A percentile compares a stretch with the other conserved stretches of the same genome.
Evolutionary conservation across 1,140 invertebrate genomes (phyloP).

Genomic region (Drosophila ohnishii): DNA sequence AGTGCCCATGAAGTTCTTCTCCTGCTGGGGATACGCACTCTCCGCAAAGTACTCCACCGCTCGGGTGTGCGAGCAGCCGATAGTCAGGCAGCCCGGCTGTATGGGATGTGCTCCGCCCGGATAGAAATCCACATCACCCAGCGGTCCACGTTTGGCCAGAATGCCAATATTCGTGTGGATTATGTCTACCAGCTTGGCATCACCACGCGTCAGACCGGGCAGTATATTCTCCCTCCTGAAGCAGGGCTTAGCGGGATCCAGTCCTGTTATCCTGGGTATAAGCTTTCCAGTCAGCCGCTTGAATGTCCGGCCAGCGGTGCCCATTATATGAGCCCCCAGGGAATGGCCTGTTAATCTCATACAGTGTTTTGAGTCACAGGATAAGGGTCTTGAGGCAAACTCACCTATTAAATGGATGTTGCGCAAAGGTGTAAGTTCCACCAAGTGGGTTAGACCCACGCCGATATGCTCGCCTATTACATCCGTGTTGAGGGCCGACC

Average conservation of each 20-base stretch:
- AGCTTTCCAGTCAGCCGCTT: conserved; percentile 65
- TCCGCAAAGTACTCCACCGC: conserved; percentile 86
- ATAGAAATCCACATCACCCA: conserved; percentile 90
- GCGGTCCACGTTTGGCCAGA: conserved; percentile 83
- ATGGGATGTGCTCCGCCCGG: conserved; percentile 83
- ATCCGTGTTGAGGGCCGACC: conserved; percentile 80
- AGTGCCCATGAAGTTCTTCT: conserved; percentile 59
- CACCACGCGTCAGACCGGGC: conserved; percentile 84
- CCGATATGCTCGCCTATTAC: conserved; percentile 70
- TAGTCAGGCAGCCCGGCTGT: conserved; percentile 84
- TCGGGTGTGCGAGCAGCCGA: conserved; percentile 87
- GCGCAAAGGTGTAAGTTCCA: conserved; percentile 56
- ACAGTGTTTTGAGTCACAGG: neutral
- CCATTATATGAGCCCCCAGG: conserved; percentile 85
- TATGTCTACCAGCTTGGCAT: conserved; percentile 87
- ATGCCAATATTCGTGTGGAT: conserved; percentile 90
- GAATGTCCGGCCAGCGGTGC: conserved; percentile 83
- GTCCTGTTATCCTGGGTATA: conserved; percentile 85
- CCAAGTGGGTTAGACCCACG: conserved; percentile 58
- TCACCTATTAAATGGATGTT: conserved; percentile 78
- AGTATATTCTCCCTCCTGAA: conserved; percentile 83
- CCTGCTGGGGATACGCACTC: conserved; percentile 83
- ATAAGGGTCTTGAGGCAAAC: neutral
- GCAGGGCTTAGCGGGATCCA: conserved; percentile 89
- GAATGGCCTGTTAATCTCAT: conserved; percentile 63